Evolutionary conservation across 2,888 invertebrate species (phyloP).

Genomic region (Aethes cnicana): DNA sequence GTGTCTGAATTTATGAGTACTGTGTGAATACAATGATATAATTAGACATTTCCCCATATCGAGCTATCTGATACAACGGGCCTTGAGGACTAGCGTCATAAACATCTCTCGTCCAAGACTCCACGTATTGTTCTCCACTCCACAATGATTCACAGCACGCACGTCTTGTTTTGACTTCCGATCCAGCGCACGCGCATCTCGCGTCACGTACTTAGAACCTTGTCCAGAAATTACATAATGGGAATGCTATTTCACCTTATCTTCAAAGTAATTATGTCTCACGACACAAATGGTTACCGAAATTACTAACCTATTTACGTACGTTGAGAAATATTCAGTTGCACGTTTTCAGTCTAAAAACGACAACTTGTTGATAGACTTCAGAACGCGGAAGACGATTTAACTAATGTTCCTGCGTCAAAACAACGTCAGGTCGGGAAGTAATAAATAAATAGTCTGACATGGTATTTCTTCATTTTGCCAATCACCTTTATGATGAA

Average conservation of each 20-base stretch:
- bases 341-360: slow-evolving; percentile 17
- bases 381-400: slow-evolving; percentile 25
- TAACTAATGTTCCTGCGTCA: slow-evolving; percentile 14
- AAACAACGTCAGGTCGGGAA: slow-evolving; percentile 15
- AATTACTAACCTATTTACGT: slow-evolving; percentile 17
- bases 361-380: slow-evolving; percentile 21
- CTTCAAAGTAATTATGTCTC: slow-evolving; percentile 13
- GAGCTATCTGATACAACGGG: not conserved
- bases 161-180: slow-evolving; percentile 19
- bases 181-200: slow-evolving; percentile 12
- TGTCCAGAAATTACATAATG: slow-evolving; percentile 18
- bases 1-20: not conserved
- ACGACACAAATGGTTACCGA: slow-evolving; percentile 16
- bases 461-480: slow-evolving; percentile 1
- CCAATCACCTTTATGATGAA: not conserved
- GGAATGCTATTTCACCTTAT: slow-evolving; percentile 24
- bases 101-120: slow-evolving; percentile 1
- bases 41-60: not conserved
- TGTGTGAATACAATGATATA: not conserved
- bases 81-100: slow-evolving; percentile 5
- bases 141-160: slow-evolving; percentile 16
- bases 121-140: slow-evolving; percentile 13
- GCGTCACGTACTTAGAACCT: slow-evolving; percentile 23
- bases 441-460: slow-evolving; percentile 12
- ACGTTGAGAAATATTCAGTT: slow-evolving; percentile 7